Conservation (phyloP, 2,797 vertebrate genomes). For the Aselliscus stoliczkanus region DNA sequence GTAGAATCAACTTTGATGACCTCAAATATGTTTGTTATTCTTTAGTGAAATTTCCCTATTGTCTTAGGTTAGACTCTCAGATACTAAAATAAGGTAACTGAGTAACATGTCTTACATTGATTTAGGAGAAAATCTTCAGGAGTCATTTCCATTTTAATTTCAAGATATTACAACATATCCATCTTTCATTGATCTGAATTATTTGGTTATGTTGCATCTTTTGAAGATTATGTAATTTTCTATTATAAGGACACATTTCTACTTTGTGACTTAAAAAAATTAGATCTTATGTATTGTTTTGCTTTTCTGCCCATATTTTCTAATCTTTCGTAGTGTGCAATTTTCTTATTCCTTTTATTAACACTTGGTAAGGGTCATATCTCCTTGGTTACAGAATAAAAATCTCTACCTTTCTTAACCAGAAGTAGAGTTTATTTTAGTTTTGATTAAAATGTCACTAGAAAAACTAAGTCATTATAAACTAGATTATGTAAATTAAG, state of each 20-base stretch:
- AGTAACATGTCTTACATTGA: not conserved
- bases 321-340: not conserved
- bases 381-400: constrained; percentile 14
- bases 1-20: not conserved
- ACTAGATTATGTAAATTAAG: not conserved
- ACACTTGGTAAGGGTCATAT: not conserved
- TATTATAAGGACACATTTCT: not conserved
- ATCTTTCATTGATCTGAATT: not conserved
- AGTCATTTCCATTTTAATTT: constrained; percentile 28
- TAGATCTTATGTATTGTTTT: not conserved
- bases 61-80: not conserved
- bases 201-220: not conserved
- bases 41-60: not conserved
- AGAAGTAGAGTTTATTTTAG: not conserved
- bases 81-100: not conserved
- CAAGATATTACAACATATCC: not conserved
- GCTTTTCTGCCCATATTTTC: not conserved
- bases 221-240: not conserved
- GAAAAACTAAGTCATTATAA: not conserved
- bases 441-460: not conserved
- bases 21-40: not conserved
- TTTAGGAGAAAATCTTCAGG: constrained; percentile 22
- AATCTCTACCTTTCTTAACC: not conserved
- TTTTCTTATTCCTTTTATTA: constrained; percentile 11
- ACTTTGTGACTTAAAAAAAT: not conserved